These are phyloP conservation scores for Zosterops japonicus DNA, from an alignment of 2,113 vertebrate species.

Conservation along the genomic window DNA sequence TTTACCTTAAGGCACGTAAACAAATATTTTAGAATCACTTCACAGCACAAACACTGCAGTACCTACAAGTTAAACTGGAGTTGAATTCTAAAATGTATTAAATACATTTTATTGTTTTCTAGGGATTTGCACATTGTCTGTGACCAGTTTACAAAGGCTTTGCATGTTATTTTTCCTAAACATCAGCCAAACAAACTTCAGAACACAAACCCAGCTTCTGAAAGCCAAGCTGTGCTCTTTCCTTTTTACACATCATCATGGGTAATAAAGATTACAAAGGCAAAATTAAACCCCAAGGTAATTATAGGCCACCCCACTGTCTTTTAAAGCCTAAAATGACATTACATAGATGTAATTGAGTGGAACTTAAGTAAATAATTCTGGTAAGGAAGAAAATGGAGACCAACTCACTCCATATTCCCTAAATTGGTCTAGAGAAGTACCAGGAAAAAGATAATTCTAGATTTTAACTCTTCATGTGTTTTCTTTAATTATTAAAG, in stretches of 20 bases:
- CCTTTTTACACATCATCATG: constrained; percentile 6
- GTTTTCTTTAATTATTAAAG: not conserved
- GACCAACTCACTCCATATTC: not conserved
- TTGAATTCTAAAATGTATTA: not conserved
- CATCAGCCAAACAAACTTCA: not conserved
- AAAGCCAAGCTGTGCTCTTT: not conserved
- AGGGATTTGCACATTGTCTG: not conserved
- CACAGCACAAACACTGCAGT: not conserved
- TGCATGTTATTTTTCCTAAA: not conserved
- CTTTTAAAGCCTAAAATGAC: not conserved
- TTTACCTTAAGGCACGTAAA: not conserved
- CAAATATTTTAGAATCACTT: not conserved
- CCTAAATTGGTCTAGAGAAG: not conserved
- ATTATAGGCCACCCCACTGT: not conserved
- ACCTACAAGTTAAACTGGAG: not conserved
- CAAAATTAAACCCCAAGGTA: not conserved
- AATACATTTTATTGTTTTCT: not conserved
- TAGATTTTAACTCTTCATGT: not conserved
- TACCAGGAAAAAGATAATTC: not conserved
- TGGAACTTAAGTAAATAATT: constrained; percentile 25
- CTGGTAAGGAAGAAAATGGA: not conserved
- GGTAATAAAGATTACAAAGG: not conserved
- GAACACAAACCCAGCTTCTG: not conserved
- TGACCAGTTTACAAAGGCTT: not conserved
- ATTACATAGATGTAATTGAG: constrained; percentile 14